Base-by-base conservation (phyloP, 1,140 invertebrate genomes). In the Diachasmimorpha longicaudata region DNA sequence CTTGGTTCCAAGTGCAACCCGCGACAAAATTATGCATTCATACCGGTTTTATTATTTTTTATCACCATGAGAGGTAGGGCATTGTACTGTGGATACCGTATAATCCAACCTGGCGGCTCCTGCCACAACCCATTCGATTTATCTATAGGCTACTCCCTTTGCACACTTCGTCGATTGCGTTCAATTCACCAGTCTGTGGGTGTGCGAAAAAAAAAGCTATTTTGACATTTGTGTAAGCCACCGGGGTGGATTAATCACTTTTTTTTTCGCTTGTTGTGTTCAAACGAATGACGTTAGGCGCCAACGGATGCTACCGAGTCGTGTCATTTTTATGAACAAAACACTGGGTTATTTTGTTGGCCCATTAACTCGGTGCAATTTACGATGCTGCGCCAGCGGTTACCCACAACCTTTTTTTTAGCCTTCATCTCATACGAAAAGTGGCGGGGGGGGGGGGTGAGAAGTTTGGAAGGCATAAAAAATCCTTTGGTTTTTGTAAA, bases 201-300 rank as follows among this genome's bases (percentile, higher is more conserved):
- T 36, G 68, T 69, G 46, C 84, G 82, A 80, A 84, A 79, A 82
- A 78, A 73, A 75, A 72, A 78, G 19, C 0, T 74, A 74, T 42
- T 42, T 42, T 42, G 39, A 42, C 39, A 42, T 11, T 42, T 13
- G 39, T 42, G 9, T 31, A 31, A 31, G 39, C 13, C 9, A 13
- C 39, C 13, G 9, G 9, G 9, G 39, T 11, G 13, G 13, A 42
- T 42, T 42, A 6, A 42, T 42, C 3, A 10, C 9, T 31, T 13
- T 42, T 31, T 13, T 42, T 85, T 86, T 85, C 84, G 84, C 81
- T 83, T 14, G 76, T 79, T 71, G 75, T 76, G 70, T 67, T 69
- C 76, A 81, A 39, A 77, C 79, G 84, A 83, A 84, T 85, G 85
- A 85, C 85, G 83, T 79, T 80, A 75, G 82, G 80, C 75, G 81